phyloP scores from a whole-genome alignment of 1,140 invertebrate species.

The Eriocheir sinensis region DNA sequence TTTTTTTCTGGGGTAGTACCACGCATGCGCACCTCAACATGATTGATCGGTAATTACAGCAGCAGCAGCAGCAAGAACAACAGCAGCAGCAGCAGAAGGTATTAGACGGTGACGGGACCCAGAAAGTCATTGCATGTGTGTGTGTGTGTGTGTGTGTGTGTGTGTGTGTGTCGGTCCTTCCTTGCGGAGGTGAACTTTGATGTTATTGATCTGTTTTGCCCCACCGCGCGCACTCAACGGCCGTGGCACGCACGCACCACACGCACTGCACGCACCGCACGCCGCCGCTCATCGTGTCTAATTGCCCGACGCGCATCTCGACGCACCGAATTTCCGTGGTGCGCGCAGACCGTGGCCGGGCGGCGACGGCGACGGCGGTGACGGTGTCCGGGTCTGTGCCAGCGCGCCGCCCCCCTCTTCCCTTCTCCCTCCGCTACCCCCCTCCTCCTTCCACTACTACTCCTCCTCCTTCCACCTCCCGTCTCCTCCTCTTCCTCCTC shows the following conservation, averaged over 20 bases:
- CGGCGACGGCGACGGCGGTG: no score
- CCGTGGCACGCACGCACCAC: neutral
- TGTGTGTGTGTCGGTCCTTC: neutral
- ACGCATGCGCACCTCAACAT: neutral
- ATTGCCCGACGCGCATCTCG: neutral
- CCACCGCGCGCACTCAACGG: neutral
- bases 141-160: neutral
- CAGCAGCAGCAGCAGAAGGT: neutral
- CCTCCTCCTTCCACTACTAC: no score
- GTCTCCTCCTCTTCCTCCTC: no score
- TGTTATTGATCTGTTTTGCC: constrained; percentile 25
- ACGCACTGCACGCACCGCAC: neutral
- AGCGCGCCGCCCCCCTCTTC: neutral
- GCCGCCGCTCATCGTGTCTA: neutral
- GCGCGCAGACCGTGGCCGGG: neutral
- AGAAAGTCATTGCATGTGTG: no score
- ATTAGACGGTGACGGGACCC: neutral
- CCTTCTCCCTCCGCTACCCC: no score
- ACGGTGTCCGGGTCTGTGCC: neutral
- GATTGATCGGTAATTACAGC: constrained; percentile 16
- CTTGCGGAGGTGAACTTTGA: constrained; percentile 9
- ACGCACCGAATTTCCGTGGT: neutral
- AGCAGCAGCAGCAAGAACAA: neutral
- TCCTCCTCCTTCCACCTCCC: no score
- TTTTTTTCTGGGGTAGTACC: neutral